Evolutionary conservation across 2,797 vertebrate species (phyloP).

Genomic region (Rachycentron canadum): DNA sequence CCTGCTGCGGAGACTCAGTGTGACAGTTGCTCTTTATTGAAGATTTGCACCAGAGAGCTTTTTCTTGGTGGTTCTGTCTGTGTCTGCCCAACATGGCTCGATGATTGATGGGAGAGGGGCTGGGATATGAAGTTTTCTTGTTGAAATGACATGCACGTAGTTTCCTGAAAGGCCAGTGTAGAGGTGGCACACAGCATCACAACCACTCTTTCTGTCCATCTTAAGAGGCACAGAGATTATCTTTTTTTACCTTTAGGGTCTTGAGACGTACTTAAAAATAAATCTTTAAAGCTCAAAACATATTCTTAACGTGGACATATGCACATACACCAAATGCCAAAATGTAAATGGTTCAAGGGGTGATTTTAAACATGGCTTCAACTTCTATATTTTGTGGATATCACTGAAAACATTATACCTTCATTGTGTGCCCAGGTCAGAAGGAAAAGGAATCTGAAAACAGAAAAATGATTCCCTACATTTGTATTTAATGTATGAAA

Average conservation of each 20-base stretch:
- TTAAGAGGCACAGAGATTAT: conserved; percentile 70
- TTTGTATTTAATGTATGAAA: conserved; percentile 56
- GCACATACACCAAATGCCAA: conserved; percentile 12
- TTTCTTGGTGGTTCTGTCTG: conserved; percentile 76
- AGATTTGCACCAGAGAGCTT: conserved; percentile 80
- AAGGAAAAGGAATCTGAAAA: conserved; percentile 12
- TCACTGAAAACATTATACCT: conserved; percentile 5
- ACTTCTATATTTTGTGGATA: neutral
- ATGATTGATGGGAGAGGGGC: conserved; percentile 83
- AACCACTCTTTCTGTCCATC: conserved; percentile 77
- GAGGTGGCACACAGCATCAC: conserved; percentile 70
- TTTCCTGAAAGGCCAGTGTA: conserved; percentile 80
- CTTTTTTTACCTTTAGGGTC: conserved; percentile 13
- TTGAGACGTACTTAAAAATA: conserved; percentile 33
- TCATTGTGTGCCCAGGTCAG: neutral
- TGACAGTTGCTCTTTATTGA: conserved; percentile 84
- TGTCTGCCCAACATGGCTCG: conserved; percentile 70
- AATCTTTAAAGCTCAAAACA: conserved; percentile 24
- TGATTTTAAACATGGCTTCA: neutral
- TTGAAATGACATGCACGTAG: conserved; percentile 85
- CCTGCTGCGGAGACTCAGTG: conserved; percentile 66
- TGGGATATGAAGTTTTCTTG: conserved; percentile 79
- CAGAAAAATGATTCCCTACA: conserved; percentile 29
- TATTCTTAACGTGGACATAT: conserved; percentile 4
- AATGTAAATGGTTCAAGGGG: conserved; percentile 6